Evolutionary conservation across 2,797 vertebrate genomes (phyloP).

Genomic region (Tapirus indicus): DNA sequence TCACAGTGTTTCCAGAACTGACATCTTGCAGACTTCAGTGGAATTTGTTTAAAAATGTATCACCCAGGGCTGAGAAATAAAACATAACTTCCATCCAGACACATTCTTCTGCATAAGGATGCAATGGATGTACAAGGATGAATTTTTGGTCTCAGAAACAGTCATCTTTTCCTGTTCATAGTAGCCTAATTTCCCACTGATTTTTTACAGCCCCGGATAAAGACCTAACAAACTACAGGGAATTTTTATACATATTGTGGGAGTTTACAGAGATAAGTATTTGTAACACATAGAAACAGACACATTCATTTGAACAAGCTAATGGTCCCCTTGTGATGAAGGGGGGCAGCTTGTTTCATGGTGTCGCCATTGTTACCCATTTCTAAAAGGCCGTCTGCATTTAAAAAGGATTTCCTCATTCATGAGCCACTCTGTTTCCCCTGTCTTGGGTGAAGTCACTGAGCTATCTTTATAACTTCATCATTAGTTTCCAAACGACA

Average conservation of each 20-base stretch:
- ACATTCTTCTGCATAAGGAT: neutral
- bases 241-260: neutral
- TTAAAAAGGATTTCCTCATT: conserved; percentile 54
- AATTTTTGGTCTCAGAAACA: neutral
- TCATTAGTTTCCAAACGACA: conserved; percentile 56
- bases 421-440: neutral
- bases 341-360: neutral
- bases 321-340: neutral
- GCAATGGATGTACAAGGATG: neutral
- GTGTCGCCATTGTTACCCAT: neutral
- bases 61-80: neutral
- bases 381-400: neutral
- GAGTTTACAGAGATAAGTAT: neutral
- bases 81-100: neutral
- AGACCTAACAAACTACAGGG: neutral
- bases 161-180: neutral
- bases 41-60: neutral
- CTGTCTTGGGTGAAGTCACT: conserved; percentile 10
- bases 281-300: neutral
- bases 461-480: conserved; percentile 48
- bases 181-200: neutral
- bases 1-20: neutral
- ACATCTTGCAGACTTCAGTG: neutral
- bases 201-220: neutral
- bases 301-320: neutral